phyloP scores from a whole-genome alignment of 2,888 invertebrate genomes.

The Mechanitis messenoides region DNA sequence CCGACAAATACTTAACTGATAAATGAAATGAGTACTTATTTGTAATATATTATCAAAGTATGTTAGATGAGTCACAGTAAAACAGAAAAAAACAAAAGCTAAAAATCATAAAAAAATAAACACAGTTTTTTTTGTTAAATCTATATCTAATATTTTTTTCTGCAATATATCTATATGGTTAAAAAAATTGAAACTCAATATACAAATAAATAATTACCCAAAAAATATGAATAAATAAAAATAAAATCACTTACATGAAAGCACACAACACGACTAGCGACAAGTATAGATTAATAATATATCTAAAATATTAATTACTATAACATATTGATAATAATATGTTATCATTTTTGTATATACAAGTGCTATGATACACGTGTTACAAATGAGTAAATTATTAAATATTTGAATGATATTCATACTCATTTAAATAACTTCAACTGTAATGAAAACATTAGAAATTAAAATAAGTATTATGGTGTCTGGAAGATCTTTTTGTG shows the following conservation, averaged over 20 bases:
- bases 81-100: not conserved
- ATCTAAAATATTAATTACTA: not conserved
- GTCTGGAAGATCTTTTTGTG: too few relatives aligned
- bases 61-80: not conserved
- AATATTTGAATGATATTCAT: too few relatives aligned
- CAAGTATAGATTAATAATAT: constrained; percentile 3
- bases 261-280: constrained; percentile 11
- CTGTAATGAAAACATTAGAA: too few relatives aligned
- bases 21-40: too few relatives aligned
- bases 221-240: constrained; percentile 1
- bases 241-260: constrained; percentile 18
- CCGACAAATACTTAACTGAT: too few relatives aligned
- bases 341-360: not conserved
- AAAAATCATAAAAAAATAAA: not conserved
- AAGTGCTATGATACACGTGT: not conserved
- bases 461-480: too few relatives aligned
- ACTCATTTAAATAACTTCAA: too few relatives aligned
- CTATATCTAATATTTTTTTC: not conserved
- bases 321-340: too few relatives aligned
- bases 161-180: too few relatives aligned
- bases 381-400: not conserved
- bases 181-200: too few relatives aligned
- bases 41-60: too few relatives aligned
- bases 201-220: too few relatives aligned
- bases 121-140: not conserved